Percentiles rank a stretch among this genome's conserved stretches.
These are phyloP conservation scores for Nesidiocoris tenuis DNA, from an alignment of 2,888 invertebrate species.

Conservation along the genomic window DNA sequence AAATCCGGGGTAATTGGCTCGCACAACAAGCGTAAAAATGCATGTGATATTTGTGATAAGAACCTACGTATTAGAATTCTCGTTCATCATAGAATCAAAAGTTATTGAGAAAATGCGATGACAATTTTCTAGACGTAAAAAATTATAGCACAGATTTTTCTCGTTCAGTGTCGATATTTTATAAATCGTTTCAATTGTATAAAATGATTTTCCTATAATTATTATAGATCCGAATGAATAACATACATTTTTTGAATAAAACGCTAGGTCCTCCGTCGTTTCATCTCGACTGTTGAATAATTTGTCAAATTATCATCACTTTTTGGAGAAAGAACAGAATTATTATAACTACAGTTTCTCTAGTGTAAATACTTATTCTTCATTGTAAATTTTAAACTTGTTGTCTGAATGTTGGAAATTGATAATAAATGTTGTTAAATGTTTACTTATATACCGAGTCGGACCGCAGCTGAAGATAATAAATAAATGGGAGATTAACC, in stretches of 20 bases:
- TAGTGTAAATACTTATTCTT: conserved; percentile 26
- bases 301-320: conserved; percentile 4
- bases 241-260: background rate
- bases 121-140: conserved; percentile 41
- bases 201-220: conserved; percentile 12
- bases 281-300: conserved; percentile 7
- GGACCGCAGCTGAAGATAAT: too few species aligned
- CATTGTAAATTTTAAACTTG: conserved; percentile 16
- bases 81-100: conserved; percentile 8
- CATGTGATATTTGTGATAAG: conserved; percentile 48
- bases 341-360: background rate
- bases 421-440: conserved; percentile 38
- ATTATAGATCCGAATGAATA: background rate
- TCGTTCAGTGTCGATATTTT: background rate
- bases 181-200: conserved; percentile 9
- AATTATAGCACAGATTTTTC: background rate
- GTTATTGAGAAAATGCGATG: conserved; percentile 36
- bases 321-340: too few species aligned
- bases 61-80: background rate
- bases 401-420: conserved; percentile 27
- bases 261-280: background rate
- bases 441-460: too few species aligned
- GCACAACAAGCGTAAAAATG: conserved; percentile 39
- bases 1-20: conserved; percentile 2
- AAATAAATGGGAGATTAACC: too few species aligned